A percentile compares a stretch with the other conserved stretches of the same genome.
These are phyloP conservation scores for Amazona vittata DNA, from an alignment of 2,113 vertebrate species.

Conservation along the genomic window DNA sequence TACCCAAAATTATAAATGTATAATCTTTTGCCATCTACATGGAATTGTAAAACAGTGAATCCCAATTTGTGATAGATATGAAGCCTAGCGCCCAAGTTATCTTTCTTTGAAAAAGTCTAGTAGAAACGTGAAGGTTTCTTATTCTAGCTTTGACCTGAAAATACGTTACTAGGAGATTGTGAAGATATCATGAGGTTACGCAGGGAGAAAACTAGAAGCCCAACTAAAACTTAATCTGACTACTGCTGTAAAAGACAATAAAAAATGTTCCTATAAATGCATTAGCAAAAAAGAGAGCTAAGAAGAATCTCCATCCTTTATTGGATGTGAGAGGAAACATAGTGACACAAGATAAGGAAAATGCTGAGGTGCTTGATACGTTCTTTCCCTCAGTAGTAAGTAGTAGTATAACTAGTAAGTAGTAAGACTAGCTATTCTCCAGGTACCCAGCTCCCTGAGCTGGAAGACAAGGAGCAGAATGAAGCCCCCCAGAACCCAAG, in stretches of 20 bases:
- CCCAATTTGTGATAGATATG: not conserved
- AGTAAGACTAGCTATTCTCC: not conserved
- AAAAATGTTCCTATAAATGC: not conserved
- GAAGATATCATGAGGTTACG: not conserved
- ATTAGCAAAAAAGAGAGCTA: not conserved
- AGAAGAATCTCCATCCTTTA: not conserved
- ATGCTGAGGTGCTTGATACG: not conserved
- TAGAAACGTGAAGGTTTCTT: not conserved
- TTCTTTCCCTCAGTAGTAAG: not conserved
- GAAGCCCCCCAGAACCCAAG: not conserved
- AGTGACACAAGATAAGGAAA: not conserved
- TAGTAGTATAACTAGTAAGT: not conserved
- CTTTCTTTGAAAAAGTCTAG: not conserved
- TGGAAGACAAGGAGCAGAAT: not conserved
- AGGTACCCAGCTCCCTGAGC: not conserved
- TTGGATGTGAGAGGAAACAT: not conserved
- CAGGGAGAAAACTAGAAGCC: not conserved
- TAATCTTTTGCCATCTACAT: not conserved
- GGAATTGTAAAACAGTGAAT: not conserved
- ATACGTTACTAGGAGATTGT: not conserved
- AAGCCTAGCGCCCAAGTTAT: not conserved
- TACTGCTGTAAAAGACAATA: not conserved
- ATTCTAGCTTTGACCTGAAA: not conserved
- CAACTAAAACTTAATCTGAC: not conserved
- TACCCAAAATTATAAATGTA: not conserved